Evolutionary conservation across 2,888 invertebrate species (phyloP), one percentile per base, ranked within the genome.

Genomic region (Lymantria monacha): DNA sequence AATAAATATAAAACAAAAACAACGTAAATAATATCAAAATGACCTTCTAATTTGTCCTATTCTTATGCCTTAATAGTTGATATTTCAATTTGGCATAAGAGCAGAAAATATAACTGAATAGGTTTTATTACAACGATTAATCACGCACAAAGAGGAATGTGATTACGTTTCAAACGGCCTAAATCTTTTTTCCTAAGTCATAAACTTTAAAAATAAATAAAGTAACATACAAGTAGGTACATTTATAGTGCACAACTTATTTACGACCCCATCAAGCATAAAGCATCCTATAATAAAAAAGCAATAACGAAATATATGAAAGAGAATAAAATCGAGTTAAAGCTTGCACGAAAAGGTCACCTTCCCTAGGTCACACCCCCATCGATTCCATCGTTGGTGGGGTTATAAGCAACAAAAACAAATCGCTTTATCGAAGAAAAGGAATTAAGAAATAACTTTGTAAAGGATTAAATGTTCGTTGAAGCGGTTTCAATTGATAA

Each of bases 331-430:
- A 61, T 48, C 33, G 40, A 13, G 42, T 41, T 48, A 40, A 13
- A 14, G 44, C 45, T 45, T 11, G 53, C 53, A 56, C 45, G 47
- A 14, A 53, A 65, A 66, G 63, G 56, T 65, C 58, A 63, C 61
- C 52, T 46, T 46, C n/a, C 13, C 30, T 42, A 10, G 37, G 60
- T 54, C 53, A 57, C 53, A 31, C 60, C 50, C n/a, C 54, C 56
- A 63, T 61, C 33, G 49, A 49, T 52, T 49, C 37, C 44, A 53
- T 51, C 9, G 15, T 14, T 14, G 14, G 53, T 12, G 41, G 53
- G 51, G 57, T 51, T 57, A 52, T 38, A 51, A 59, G 44, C 53
- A 10, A 52, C 53, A 55, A 54, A 57, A 54, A 53, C 44, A 51
- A 51, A 63, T 48, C 10, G 5, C 50, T 22, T 51, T 30, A 48